Conservation (phyloP, 1,140 invertebrate species). For the Leptinotarsa texana region DNA sequence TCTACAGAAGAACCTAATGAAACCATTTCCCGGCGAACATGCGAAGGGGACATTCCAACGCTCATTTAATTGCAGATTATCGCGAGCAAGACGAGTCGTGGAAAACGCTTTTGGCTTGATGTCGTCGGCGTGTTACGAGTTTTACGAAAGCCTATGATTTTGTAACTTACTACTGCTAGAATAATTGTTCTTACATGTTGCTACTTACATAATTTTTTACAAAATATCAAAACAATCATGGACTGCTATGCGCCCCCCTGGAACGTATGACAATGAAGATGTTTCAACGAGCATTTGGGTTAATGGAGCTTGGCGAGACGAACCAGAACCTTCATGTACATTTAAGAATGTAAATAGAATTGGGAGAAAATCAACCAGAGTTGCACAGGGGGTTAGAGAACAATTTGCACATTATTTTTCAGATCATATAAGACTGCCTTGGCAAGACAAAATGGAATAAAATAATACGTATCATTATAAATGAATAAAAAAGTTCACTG, state of each 20-base stretch:
- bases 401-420: slow-evolving; percentile 25
- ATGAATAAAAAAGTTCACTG: slow-evolving; percentile 10
- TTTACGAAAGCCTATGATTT: slow-evolving; percentile 43
- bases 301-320: slow-evolving; percentile 13
- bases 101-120: slow-evolving; percentile 54
- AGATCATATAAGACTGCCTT: slow-evolving; percentile 8
- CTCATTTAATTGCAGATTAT: slow-evolving; percentile 51
- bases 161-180: slow-evolving; percentile 42
- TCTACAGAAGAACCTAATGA: slow-evolving; percentile 50
- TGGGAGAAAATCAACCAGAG: slow-evolving; percentile 11
- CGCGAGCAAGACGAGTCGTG: slow-evolving; percentile 49
- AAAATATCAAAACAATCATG: slow-evolving; percentile 36
- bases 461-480: slow-evolving; percentile 14
- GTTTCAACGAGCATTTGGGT: not conserved
- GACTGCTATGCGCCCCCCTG: slow-evolving; percentile 23
- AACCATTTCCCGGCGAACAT: slow-evolving; percentile 49
- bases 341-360: slow-evolving; percentile 3
- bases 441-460: slow-evolving; percentile 23
- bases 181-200: slow-evolving; percentile 43
- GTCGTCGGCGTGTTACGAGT: slow-evolving; percentile 25
- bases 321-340: slow-evolving; percentile 12
- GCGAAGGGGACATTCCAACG: slow-evolving; percentile 39
- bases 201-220: slow-evolving; percentile 41
- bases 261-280: slow-evolving; percentile 17
- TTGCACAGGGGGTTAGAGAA: slow-evolving; percentile 15